Evolutionary conservation across 2,113 vertebrate genomes (phyloP).

Genomic region (Pogonocichla stellata): DNA sequence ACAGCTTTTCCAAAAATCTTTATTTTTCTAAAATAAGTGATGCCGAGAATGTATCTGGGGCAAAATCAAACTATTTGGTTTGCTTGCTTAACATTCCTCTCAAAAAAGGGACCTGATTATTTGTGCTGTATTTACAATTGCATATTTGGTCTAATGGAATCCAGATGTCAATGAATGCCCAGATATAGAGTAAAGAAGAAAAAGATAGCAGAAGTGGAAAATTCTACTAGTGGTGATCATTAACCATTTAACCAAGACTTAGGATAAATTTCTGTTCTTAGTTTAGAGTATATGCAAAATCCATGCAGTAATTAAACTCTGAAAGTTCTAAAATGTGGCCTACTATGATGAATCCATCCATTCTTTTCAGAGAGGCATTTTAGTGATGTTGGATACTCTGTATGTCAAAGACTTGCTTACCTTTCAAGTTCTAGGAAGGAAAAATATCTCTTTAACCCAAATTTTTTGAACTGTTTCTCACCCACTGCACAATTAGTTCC

Average conservation of each 20-base stretch:
- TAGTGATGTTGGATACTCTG: neutral
- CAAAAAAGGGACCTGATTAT: neutral
- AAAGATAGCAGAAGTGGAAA: neutral
- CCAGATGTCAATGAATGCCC: slow-evolving; percentile 7
- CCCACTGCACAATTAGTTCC: neutral
- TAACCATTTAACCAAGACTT: neutral
- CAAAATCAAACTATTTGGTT: neutral
- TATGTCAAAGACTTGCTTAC: neutral
- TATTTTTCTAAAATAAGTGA: neutral
- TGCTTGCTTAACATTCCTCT: neutral
- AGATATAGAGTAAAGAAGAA: neutral
- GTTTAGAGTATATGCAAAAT: neutral
- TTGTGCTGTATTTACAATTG: neutral
- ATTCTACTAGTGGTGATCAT: neutral
- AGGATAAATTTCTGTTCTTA: neutral
- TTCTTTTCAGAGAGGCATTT: neutral
- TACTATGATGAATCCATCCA: neutral
- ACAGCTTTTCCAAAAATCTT: neutral
- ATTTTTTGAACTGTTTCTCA: neutral
- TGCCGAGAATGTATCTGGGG: neutral
- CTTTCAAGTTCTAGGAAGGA: neutral
- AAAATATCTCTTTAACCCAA: neutral
- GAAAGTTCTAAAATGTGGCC: neutral
- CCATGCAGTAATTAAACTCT: neutral
- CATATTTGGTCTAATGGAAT: neutral